Evolutionary conservation across 2,888 invertebrate genomes (phyloP), one percentile per base, ranked within the genome.

Genomic region (Cylloceria caligata): DNA sequence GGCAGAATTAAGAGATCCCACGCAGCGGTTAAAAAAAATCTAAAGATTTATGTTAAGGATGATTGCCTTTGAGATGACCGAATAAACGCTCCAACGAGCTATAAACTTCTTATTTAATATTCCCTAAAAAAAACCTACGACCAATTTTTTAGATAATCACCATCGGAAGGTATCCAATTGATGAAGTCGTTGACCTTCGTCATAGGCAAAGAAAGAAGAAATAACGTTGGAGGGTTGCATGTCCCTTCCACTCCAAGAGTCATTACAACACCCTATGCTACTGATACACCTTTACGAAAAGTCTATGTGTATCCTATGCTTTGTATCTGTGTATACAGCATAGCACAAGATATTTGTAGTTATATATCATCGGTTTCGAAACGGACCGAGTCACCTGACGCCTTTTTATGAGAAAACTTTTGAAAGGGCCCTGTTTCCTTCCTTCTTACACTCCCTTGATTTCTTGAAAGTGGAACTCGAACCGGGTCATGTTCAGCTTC

Each of bases 401-500:
- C 24, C 69, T 55, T 67, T 47, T 55, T 42, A 69, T 68, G 78
- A 69, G 69, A 71, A 78, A 74, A 74, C 69, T 78, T 74, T 81
- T 69, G 65, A 60, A 74, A 13, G 62, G 57, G 69, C 39, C 57
- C 36, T 19, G 6, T 49, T 27, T 47, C 39, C 16, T 9, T 67
- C 27, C 52, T 39, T 45, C 45, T 75, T 19, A 16, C 39, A 19
- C 60, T 34, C 49, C 11, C 42, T 55, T 39, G 49, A 68, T 45
- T 39, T 65, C 57, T 39, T 39, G 68, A 75, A 52, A 62, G 72
- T 76, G 75, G 79, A 72, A 72, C 71, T 79, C 42, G 82, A 82
- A 82, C 60, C 71, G 74, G 68, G 82, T 71, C 71, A 79, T 52
- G 75, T 82, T 75, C 62, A 36, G 34, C 75, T 74, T 78, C 72